Base-by-base conservation (phyloP, 2,888 invertebrate species). In the Apantesis nais region DNA sequence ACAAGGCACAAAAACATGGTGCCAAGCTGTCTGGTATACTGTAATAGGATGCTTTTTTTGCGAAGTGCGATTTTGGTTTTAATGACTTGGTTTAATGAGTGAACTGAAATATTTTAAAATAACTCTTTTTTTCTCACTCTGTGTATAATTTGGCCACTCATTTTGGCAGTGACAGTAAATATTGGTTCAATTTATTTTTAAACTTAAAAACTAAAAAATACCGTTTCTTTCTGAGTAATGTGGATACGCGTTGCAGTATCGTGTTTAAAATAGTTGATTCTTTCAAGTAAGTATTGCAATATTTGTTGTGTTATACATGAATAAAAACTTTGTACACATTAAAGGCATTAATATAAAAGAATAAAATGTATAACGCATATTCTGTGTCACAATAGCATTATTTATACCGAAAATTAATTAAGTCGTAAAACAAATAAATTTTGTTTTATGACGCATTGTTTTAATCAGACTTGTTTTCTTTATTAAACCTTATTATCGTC, bases 1-100 rank as follows among this genome's bases (percentile, higher is more conserved):
- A 81, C 72, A 73, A 41, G 75, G 70, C 67, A 78, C 85, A 91
- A 92, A 92, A 92, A 91, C 79, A 84, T 73, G 92, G 91, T 89
- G 93, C 92, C 92, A 90, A 76, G 89, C 92, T 73, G 93, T 93
- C 92, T 93, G 88, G 70, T 31, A 41, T 25, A 62, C 37, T n/a
- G 78, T 73, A 70, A 74, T 67, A 44, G 39, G 77, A 75, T 12
- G 66, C 74, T 48, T 39, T 31, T 81, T 81, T 78, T 79, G 76
- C 58, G 14, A 29, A 55, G 48, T 65, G 55, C 48, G 48, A 62
- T 52, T 62, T 75, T 65, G 66, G 63, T 75, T 77, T 71, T 66
- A 72, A 73, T 73, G 66, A 62, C 22, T 62, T 52, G 41, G 60
- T 62, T 61, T 67, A 31, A 68, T 70, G 71, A 71, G 44, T 71